Evolutionary conservation across 2,888 invertebrate species (phyloP), one percentile per base, ranked within the genome.

Genomic region (Zygothrica quintamaculata): DNA sequence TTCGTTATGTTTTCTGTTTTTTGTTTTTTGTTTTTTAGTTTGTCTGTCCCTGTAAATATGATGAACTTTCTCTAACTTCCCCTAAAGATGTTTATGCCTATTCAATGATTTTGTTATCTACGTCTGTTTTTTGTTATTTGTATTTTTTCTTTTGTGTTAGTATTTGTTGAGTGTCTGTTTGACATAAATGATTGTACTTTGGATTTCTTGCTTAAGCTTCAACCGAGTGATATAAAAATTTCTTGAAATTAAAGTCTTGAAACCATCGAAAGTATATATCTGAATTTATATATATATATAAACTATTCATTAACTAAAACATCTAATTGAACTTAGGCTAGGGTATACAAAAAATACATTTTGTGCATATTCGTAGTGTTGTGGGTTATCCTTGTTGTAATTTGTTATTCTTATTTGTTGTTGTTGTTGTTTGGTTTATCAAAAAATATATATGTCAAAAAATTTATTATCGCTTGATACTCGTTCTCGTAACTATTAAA

Each of bases 101-200:
- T 33, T 34, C 44, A 51, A 43, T 47, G 22, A 33, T 43, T 22
- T 36, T 47, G 7, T 9, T 31, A 46, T 16, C 6, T 47, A 36
- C 16, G 13, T 46, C 9, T 52, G n/a, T n/a, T n/a, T n/a, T n/a
- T n/a, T n/a, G n/a, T n/a, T n/a, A n/a, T n/a, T n/a, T n/a, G n/a
- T n/a, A n/a, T n/a, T n/a, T n/a, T n/a, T n/a, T n/a, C n/a, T 51
- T 34, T 37, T n/a, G 13, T 47, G 39, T 59, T n/a, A 13, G 39
- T 52, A 16, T 51, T 31, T 61, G 50, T 58, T 33, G 52, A 59
- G 71, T 81, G 85, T 77, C 84, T 77, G 84, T 82, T 81, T 84
- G 87, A 87, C 87, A 87, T 76, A 80, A 84, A 84, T 84, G 87
- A 84, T 84, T 84, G 84, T 84, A 84, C 84, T 84, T 61, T 87